Conservation (phyloP, 2,888 invertebrate genomes). For the Protophormia terraenovae region DNA sequence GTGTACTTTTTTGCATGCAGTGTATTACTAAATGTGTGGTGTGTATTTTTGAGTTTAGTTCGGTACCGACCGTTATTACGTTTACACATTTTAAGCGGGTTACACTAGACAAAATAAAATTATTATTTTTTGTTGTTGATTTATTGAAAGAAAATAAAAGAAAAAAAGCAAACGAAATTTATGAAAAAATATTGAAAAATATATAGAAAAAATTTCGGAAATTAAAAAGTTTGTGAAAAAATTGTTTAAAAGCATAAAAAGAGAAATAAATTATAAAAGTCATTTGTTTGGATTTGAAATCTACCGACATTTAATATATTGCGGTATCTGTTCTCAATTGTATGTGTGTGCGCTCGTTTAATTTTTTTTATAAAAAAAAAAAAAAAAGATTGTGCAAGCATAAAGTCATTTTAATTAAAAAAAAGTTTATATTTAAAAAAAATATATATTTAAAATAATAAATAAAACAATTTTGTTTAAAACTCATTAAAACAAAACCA, state of each 20-base stretch:
- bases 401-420: constrained; percentile 20
- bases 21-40: constrained; percentile 24
- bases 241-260: too few species aligned
- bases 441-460: background rate
- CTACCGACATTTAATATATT: too few species aligned
- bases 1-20: constrained; percentile 40
- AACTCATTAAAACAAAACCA: background rate
- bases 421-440: too few species aligned
- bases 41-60: constrained; percentile 72
- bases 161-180: constrained; percentile 17
- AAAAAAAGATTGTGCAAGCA: constrained; percentile 10
- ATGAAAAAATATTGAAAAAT: constrained; percentile 27
- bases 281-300: too few species aligned
- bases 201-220: background rate
- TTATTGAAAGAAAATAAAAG: too few species aligned
- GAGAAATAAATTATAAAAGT: too few species aligned
- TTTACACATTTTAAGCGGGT: constrained; percentile 69
- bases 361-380: too few species aligned
- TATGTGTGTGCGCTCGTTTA: background rate
- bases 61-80: constrained; percentile 78
- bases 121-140: background rate
- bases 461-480: constrained; percentile 19
- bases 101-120: background rate
- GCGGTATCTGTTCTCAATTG: too few species aligned
- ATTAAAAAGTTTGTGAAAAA: too few species aligned